A percentile compares a stretch with the other conserved stretches of the same genome.
Conservation (phyloP, 1,140 invertebrate genomes). For the Ips nitidus region DNA sequence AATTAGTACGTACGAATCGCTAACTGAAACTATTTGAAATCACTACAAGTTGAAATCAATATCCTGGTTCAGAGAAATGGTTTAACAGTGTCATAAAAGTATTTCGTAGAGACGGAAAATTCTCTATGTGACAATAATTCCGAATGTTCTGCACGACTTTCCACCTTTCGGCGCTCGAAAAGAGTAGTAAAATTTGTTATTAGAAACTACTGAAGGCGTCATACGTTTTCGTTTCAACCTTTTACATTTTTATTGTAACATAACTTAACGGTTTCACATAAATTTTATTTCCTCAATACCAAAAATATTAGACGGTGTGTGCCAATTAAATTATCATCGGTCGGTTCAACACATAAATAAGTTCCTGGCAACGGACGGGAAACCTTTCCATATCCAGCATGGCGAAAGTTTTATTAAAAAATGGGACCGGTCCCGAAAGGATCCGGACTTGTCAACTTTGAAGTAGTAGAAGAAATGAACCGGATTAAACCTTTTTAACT, state of each 20-base stretch:
- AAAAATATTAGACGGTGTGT: too few species aligned
- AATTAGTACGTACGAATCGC: too few species aligned
- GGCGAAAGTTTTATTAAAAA: constrained; percentile 3
- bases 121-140: background rate
- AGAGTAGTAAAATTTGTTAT: constrained; percentile 8
- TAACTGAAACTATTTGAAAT: too few species aligned
- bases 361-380: background rate
- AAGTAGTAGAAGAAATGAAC: background rate
- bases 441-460: constrained; percentile 2
- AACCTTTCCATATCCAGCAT: background rate
- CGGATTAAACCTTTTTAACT: background rate
- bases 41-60: too few species aligned
- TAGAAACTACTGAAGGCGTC: background rate
- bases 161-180: background rate
- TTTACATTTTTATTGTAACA: background rate
- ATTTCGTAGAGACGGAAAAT: too few species aligned
- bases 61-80: too few species aligned
- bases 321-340: too few species aligned
- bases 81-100: too few species aligned
- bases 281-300: background rate
- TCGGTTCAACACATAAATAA: too few species aligned
- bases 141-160: constrained; percentile 1
- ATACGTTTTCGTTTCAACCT: background rate
- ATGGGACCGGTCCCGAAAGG: background rate
- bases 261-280: constrained; percentile 6